Conservation (phyloP, 2,888 invertebrate species). For the Microplitis deprimator region DNA sequence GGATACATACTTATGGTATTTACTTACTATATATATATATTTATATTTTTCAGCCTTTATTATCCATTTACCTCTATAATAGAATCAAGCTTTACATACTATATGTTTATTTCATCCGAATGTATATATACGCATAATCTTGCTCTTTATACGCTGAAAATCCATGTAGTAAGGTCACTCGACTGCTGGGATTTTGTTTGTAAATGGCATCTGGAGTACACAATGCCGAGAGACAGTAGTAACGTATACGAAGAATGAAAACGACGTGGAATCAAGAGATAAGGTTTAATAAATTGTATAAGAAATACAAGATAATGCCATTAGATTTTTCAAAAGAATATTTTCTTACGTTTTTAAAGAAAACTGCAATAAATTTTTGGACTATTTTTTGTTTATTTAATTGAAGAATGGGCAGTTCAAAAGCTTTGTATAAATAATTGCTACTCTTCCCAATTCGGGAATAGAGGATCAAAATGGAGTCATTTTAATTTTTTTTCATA, state of each 20-base stretch:
- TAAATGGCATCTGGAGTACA: conserved; percentile 10
- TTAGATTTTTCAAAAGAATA: conserved; percentile 13
- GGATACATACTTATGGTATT: conserved; percentile 2
- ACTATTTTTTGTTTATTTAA: no score
- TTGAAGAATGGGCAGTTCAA: no score
- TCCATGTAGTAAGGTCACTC: conserved; percentile 11
- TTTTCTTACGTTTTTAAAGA: background rate
- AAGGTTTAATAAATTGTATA: conserved; percentile 13
- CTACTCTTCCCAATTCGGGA: no score
- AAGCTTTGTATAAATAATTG: no score
- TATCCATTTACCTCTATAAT: conserved; percentile 13
- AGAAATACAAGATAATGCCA: background rate
- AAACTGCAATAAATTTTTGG: background rate
- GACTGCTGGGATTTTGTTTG: conserved; percentile 17
- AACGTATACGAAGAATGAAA: background rate
- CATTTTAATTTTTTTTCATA: no score
- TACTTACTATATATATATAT: background rate
- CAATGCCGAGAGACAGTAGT: background rate
- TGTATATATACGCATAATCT: conserved; percentile 13
- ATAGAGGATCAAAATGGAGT: no score
- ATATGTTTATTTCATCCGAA: conserved; percentile 15
- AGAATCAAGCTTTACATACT: background rate
- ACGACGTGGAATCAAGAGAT: background rate
- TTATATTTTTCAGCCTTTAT: background rate
- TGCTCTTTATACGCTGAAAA: conserved; percentile 16